These are phyloP conservation scores for Aurelia aurita DNA, from an alignment of 30 jellyfish, hydroid and myxozoan genomes.

Conservation along the genomic window DNA sequence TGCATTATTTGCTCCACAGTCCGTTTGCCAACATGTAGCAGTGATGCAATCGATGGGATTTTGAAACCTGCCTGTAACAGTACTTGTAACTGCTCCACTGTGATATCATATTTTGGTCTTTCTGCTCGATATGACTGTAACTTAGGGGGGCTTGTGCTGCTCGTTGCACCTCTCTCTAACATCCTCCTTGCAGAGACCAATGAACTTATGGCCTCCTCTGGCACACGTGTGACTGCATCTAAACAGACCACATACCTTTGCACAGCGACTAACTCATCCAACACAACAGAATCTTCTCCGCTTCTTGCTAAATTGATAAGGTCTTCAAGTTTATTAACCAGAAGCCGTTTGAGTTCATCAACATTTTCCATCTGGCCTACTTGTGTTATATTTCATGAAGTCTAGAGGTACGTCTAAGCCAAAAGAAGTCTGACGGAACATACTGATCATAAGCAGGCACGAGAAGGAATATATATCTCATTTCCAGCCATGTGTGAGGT, in stretches of 20 bases:
- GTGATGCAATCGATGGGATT: too few species aligned
- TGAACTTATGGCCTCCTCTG: slow-evolving; percentile 7
- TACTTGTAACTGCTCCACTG: too few species aligned
- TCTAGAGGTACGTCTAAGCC: too few species aligned
- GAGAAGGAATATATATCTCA: too few species aligned
- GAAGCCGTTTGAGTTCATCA: background rate
- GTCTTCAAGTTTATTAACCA: background rate
- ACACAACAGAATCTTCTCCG: background rate
- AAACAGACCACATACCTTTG: slow-evolving; percentile 2
- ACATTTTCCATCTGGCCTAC: background rate
- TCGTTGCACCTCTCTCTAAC: background rate
- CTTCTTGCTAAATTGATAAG: background rate
- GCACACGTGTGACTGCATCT: slow-evolving; percentile 1
- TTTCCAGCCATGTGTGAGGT: too few species aligned
- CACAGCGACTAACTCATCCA: slow-evolving; percentile 1
- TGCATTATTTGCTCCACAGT: too few species aligned
- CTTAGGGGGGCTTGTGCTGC: background rate
- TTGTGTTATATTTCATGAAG: too few species aligned
- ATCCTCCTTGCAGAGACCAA: background rate
- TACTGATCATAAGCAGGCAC: too few species aligned
- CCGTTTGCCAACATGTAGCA: too few species aligned
- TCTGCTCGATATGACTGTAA: background rate
- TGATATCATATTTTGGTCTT: slow-evolving; percentile 7
- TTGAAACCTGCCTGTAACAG: too few species aligned
- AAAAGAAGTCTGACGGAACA: too few species aligned